These are phyloP conservation scores for Phyllostomus hastatus DNA, from an alignment of 2,113 vertebrate species.

Conservation along the genomic window DNA sequence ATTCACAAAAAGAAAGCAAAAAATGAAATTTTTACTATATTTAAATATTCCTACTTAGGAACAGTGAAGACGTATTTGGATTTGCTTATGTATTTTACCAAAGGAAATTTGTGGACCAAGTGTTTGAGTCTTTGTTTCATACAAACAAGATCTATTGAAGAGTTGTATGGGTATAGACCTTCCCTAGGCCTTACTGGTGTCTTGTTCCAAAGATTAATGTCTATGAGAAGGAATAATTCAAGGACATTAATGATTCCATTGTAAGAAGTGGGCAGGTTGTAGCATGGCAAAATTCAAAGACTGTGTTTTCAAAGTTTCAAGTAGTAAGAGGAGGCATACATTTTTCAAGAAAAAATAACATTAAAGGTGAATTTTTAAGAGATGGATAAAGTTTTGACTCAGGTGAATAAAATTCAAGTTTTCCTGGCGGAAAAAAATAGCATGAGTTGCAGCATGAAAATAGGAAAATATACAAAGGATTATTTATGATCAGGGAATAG, in stretches of 20 bases:
- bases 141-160: background rate
- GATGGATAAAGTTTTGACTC: background rate
- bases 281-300: slow-evolving; percentile 37
- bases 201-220: slow-evolving; percentile 34
- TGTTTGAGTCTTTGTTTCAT: background rate
- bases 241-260: background rate
- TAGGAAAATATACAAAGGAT: background rate
- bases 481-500: background rate
- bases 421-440: background rate
- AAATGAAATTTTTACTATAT: background rate
- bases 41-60: background rate
- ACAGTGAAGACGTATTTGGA: background rate
- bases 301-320: slow-evolving; percentile 46
- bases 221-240: slow-evolving; percentile 26
- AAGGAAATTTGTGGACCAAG: background rate
- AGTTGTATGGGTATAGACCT: background rate
- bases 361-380: slow-evolving; percentile 43
- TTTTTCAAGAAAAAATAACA: background rate
- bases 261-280: background rate
- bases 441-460: background rate
- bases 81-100: background rate
- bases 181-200: background rate
- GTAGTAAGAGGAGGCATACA: background rate
- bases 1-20: background rate
- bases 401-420: slow-evolving; percentile 4